Evolutionary conservation across 2,113 vertebrate genomes (phyloP).

Genomic region (Fukomys damarensis): DNA sequence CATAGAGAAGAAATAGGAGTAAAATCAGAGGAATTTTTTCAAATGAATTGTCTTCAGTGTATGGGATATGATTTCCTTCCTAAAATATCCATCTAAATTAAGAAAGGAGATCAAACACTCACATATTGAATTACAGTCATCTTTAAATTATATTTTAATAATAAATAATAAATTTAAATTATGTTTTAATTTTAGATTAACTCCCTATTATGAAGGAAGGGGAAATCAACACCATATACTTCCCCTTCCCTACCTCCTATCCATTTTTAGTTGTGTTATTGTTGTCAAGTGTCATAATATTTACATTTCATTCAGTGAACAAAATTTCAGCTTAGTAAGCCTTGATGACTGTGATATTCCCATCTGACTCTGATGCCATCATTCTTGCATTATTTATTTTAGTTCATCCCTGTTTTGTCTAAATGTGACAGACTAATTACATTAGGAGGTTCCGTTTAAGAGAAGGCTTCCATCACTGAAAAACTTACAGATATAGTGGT

Average conservation of each 20-base stretch:
- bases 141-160: not conserved
- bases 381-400: not conserved
- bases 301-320: not conserved
- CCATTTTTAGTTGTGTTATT: too few species aligned
- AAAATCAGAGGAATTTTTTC: not conserved
- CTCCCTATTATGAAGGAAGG: not conserved
- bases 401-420: not conserved
- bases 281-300: not conserved
- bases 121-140: not conserved
- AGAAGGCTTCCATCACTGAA: not conserved
- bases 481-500: not conserved
- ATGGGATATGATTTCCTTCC: not conserved
- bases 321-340: not conserved
- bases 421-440: not conserved
- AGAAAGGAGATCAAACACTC: not conserved
- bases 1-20: not conserved
- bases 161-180: too few species aligned
- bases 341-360: not conserved
- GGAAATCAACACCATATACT: not conserved
- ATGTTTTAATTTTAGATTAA: not conserved
- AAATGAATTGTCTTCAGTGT: not conserved
- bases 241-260: not conserved
- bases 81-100: not conserved
- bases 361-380: too few species aligned
- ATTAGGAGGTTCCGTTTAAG: not conserved